A percentile compares a stretch with the other conserved stretches of the same genome.
Evolutionary conservation across 2,113 vertebrate species (phyloP).

Genomic region (Centropus unirufus): DNA sequence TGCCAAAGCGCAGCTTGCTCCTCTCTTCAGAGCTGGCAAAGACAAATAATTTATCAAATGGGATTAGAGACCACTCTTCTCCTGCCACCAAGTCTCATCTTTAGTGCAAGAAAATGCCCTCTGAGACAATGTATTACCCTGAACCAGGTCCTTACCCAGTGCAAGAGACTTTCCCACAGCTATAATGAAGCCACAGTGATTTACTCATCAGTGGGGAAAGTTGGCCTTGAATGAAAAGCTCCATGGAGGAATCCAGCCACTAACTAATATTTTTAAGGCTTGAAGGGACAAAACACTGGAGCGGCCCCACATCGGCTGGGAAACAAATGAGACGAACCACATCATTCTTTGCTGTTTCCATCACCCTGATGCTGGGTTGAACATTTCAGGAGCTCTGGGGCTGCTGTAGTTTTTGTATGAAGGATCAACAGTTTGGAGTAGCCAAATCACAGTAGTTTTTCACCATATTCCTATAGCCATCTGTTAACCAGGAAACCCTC

Average conservation of each 20-base stretch:
- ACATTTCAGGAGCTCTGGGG: neutral
- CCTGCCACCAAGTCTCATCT: neutral
- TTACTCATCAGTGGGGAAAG: slow-evolving; percentile 6
- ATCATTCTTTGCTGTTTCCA: neutral
- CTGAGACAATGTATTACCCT: neutral
- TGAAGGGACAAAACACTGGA: slow-evolving; percentile 19
- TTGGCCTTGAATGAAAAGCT: neutral
- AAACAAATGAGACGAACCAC: neutral
- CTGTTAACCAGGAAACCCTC: neutral
- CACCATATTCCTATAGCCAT: neutral
- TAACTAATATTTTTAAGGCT: slow-evolving; percentile 1
- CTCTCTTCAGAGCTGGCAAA: neutral
- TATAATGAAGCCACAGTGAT: neutral
- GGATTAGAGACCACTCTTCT: slow-evolving; percentile 1
- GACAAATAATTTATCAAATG: neutral
- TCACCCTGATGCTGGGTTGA: neutral
- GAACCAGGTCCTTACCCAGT: neutral
- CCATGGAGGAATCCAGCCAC: slow-evolving; percentile 15
- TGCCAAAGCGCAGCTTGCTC: neutral
- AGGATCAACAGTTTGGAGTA: neutral
- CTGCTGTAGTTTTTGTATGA: neutral
- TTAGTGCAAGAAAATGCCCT: neutral
- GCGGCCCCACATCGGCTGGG: neutral
- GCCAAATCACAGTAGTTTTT: neutral
- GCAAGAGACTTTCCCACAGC: neutral